Base-by-base conservation (phyloP, 1,140 invertebrate species). In the Macrostomum lignano region DNA sequence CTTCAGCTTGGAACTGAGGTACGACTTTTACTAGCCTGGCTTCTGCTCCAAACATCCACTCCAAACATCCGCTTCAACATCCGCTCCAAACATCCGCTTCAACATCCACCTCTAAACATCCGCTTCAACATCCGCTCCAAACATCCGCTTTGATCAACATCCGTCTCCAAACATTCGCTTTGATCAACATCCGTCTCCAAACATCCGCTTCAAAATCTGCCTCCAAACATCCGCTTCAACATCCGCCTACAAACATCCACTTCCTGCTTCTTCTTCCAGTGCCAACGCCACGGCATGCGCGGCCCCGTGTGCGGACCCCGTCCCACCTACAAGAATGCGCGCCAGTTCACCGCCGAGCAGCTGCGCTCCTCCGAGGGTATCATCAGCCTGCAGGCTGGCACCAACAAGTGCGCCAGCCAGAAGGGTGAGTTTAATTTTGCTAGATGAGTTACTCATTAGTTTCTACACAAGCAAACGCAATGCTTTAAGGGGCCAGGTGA, bases 261-360 rank as follows among this genome's bases (percentile, higher is more conserved):
- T 13, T 41, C 19, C 64, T 66, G 22, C 48, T 6, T 28, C 14
- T 13, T 41, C 19, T 64, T 66, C 22, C 48, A 82, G 76, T 77
- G 73, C 36, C 66, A 68, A 22, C 71, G 73, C 47, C 82, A 67
- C 52, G 76, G 75, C 3, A 74, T 76, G 32, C 52, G 44, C 35
- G 45, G 50, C 10, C 74, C 74, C 9, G 68, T 68, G 32, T 79
- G 84, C 48, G 79, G 79, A 36, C 76, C 78, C 11, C 84, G 81
- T 57, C 78, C 84, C 59, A 72, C 78, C 6, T 72, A 79, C 39
- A 77, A 77, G 52, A 84, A 86, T 51, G 68, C 75, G n/a, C 65
- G 79, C 37, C 41, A 59, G 25, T 62, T 59, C 36, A 68, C 69
- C 7, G 75, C 84, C 17, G 79, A 86, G 51, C 76, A 81, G 51